These are phyloP conservation scores for Zapus hudsonius DNA, from an alignment of 2,113 vertebrate species.

Conservation along the genomic window DNA sequence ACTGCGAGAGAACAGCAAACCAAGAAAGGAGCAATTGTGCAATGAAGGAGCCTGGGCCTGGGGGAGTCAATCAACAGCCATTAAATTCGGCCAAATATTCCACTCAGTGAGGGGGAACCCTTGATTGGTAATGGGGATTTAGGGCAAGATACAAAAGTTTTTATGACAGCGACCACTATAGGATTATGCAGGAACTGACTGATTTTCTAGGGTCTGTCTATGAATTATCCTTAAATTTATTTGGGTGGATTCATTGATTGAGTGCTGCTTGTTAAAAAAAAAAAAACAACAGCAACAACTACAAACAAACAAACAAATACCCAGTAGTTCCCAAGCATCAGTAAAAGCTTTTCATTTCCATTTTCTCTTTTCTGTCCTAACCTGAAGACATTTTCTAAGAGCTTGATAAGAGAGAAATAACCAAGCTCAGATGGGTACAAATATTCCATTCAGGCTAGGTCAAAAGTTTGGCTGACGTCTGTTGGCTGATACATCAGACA, in stretches of 20 bases:
- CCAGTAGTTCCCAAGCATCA: constrained; percentile 24
- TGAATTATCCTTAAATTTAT: neutral
- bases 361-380: neutral
- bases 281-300: no score
- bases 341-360: neutral
- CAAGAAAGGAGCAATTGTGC: no score
- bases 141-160: no score
- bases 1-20: no score
- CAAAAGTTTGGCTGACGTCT: neutral
- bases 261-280: neutral
- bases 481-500: neutral
- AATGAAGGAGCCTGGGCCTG: no score
- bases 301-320: no score
- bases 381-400: constrained; percentile 5
- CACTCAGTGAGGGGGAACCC: no score
- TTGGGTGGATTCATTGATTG: neutral
- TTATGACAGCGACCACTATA: neutral
- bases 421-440: neutral
- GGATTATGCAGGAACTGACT: neutral
- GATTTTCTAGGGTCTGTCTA: neutral
- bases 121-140: no score
- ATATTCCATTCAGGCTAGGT: neutral
- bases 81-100: no score
- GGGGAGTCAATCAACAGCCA: no score
- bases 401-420: neutral